phyloP scores from a whole-genome alignment of 1,140 invertebrate genomes.

The Ridgeia piscesae region DNA sequence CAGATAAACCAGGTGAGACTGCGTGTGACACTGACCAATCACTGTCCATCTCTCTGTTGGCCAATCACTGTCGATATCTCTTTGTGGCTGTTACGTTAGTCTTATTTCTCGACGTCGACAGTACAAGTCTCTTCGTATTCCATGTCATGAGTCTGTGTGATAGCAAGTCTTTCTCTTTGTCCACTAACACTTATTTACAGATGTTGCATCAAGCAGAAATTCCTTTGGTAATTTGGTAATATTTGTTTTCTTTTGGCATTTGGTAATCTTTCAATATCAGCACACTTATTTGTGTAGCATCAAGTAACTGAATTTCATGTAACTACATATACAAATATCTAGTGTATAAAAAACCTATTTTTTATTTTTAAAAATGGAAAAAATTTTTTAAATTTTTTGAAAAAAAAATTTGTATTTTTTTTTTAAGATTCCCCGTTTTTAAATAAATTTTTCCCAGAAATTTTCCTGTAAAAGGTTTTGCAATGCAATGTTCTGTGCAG shows the following conservation, averaged over 20 bases:
- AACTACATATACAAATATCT: background rate
- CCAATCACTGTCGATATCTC: background rate
- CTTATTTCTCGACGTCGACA: background rate
- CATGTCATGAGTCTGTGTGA: background rate
- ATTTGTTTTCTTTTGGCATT: background rate
- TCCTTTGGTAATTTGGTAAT: background rate
- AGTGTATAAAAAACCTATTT: too few species aligned
- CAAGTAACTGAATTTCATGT: background rate
- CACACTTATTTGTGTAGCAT: background rate
- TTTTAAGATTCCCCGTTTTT: too few species aligned
- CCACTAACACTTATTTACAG: background rate
- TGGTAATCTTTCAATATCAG: background rate
- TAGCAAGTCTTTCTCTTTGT: background rate
- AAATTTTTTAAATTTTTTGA: too few species aligned
- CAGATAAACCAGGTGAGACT: background rate
- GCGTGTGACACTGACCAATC: background rate
- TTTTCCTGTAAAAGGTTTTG: too few species aligned
- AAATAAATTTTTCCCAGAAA: too few species aligned
- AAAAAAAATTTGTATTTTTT: too few species aligned
- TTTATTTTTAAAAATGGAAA: too few species aligned
- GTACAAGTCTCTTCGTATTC: background rate
- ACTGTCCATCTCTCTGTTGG: background rate
- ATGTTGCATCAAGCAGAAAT: background rate
- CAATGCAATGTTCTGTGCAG: background rate
- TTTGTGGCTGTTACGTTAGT: background rate